A percentile compares a stretch with the other conserved stretches of the same genome.
Evolutionary conservation across 2,888 invertebrate genomes (phyloP).

Genomic region (Diaprepes abbreviatus): DNA sequence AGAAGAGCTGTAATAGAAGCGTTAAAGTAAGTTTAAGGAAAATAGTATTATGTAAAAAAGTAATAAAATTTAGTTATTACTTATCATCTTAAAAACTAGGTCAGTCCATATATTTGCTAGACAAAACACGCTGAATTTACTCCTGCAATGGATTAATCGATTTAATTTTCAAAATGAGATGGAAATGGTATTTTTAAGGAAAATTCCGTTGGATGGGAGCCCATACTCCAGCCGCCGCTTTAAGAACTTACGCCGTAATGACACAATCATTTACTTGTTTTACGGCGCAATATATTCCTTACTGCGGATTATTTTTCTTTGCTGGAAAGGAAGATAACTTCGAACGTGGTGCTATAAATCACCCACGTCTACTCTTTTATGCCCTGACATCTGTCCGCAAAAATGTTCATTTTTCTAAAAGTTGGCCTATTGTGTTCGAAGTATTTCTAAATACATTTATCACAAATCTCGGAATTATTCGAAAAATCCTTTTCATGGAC

Average conservation of each 20-base stretch:
- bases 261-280: conserved; percentile 36
- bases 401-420: conserved; percentile 40
- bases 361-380: conserved; percentile 35
- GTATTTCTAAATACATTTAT: conserved; percentile 25
- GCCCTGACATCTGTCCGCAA: conserved; percentile 34
- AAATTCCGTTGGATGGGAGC: neutral
- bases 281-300: conserved; percentile 34
- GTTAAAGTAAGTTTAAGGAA: no score
- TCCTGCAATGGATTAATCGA: neutral
- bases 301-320: conserved; percentile 37
- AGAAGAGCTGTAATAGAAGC: no score
- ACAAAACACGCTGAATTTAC: neutral
- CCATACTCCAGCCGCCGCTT: neutral
- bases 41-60: no score
- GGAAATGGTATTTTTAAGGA: neutral
- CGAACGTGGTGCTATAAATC: conserved; percentile 24
- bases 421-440: conserved; percentile 24
- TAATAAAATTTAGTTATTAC: no score
- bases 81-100: no score
- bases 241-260: conserved; percentile 12
- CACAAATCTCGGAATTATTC: conserved; percentile 7
- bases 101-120: no score
- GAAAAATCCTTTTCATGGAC: conserved; percentile 7
- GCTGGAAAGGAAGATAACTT: conserved; percentile 35
- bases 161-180: conserved; percentile 9